A percentile compares a stretch with the other conserved stretches of the same genome.
Conservation (phyloP, 1,140 invertebrate genomes). For the Aethina tumida region DNA sequence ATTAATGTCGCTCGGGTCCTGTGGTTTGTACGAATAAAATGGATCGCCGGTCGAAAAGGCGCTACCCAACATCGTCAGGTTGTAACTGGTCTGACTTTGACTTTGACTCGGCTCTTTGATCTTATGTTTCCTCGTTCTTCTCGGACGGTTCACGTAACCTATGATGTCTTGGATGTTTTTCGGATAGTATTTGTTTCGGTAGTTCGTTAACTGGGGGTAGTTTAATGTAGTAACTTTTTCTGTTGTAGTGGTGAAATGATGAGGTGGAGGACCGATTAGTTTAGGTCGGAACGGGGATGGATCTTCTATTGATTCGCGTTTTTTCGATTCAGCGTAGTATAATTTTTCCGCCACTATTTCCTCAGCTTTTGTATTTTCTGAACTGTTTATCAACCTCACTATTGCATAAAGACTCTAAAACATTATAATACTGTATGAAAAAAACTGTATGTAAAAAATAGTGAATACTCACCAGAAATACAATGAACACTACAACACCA, state of each 20-base stretch:
- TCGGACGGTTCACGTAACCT: slow-evolving; percentile 33
- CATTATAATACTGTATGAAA: slow-evolving; percentile 1
- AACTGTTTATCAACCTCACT: slow-evolving; percentile 2
- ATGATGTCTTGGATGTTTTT: slow-evolving; percentile 44
- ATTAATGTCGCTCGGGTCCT: slow-evolving; percentile 43
- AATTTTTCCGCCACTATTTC: slow-evolving; percentile 9
- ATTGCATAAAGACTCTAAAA: slow-evolving; percentile 5
- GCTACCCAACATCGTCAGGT: not conserved
- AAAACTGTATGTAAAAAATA: not conserved
- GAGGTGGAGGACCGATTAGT: slow-evolving; percentile 8
- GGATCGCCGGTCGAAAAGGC: slow-evolving; percentile 31
- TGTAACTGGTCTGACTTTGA: not conserved
- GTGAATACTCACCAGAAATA: slow-evolving; percentile 9
- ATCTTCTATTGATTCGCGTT: slow-evolving; percentile 2
- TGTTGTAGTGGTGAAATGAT: slow-evolving; percentile 15
- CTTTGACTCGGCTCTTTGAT: not conserved
- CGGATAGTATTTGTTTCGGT: slow-evolving; percentile 36
- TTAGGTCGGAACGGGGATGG: not conserved
- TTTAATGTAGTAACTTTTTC: slow-evolving; percentile 21
- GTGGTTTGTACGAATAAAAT: slow-evolving; percentile 42
- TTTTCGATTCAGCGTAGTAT: slow-evolving; percentile 5
- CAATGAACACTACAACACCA: slow-evolving; percentile 1
- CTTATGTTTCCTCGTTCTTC: slow-evolving; percentile 7
- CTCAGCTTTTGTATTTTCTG: slow-evolving; percentile 1
- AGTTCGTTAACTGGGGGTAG: slow-evolving; percentile 39